Evolutionary conservation across 2,888 invertebrate genomes (phyloP).

Genomic region (Dioctria rufipes): DNA sequence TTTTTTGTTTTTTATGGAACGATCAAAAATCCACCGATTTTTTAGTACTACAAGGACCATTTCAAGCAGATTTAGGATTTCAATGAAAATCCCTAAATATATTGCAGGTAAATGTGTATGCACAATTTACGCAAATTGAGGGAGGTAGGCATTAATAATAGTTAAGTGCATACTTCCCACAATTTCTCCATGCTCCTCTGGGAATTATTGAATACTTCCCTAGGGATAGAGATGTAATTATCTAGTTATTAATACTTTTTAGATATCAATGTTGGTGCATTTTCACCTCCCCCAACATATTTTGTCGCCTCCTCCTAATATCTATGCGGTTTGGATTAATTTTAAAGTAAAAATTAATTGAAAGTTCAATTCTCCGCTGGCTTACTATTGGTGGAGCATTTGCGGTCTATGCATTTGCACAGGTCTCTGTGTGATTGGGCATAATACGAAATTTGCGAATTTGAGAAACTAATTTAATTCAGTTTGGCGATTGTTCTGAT

Average conservation of each 20-base stretch:
- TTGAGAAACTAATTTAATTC: slow-evolving; percentile 31
- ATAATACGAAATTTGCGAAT: slow-evolving; percentile 17
- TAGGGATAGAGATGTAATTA: background rate
- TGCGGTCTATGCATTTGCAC: background rate
- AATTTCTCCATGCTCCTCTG: background rate
- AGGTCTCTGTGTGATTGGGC: slow-evolving; percentile 10
- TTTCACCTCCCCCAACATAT: background rate
- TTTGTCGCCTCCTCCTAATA: too few relatives aligned
- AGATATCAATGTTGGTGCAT: background rate
- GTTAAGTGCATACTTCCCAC: slow-evolving; percentile 2
- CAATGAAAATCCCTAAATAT: slow-evolving; percentile 1
- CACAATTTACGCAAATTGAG: background rate
- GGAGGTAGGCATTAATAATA: background rate
- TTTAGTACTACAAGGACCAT: slow-evolving; percentile 1
- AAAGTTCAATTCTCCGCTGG: slow-evolving; percentile 1
- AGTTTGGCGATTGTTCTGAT: slow-evolving; percentile 13
- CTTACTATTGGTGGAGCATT: background rate
- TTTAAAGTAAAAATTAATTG: slow-evolving; percentile 32
- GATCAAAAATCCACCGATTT: background rate
- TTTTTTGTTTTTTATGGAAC: background rate
- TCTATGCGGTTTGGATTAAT: background rate
- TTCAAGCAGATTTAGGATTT: background rate
- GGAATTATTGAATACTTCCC: background rate
- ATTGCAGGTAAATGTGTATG: background rate
- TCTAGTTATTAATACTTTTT: slow-evolving; percentile 3